A percentile compares a stretch with the other conserved stretches of the same genome.
These are phyloP conservation scores for Eira barbara DNA, from an alignment of 2,113 vertebrate genomes.

Conservation along the genomic window DNA sequence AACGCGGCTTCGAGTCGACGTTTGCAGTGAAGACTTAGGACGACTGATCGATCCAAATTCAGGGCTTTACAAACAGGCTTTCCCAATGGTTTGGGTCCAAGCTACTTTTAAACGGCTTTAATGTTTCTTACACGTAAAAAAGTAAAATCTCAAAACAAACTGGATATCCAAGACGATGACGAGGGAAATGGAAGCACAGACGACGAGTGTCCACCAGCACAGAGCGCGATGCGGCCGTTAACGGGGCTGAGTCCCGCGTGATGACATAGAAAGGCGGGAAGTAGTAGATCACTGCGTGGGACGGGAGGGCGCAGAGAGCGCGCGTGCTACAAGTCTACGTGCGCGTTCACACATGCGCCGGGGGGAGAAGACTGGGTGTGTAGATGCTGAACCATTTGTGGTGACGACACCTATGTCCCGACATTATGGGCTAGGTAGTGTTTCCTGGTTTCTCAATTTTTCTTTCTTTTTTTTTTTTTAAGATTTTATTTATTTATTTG, in stretches of 20 bases:
- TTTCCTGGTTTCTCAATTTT: not conserved
- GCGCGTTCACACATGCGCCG: rapidly evolving
- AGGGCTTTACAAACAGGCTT: not conserved
- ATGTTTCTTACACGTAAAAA: not conserved
- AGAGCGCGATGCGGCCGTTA: rapidly evolving
- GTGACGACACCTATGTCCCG: not conserved
- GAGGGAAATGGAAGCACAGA: not conserved
- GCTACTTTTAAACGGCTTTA: not conserved
- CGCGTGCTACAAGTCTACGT: too few species aligned
- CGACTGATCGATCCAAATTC: not conserved
- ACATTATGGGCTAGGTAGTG: not conserved
- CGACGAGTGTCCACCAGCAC: rapidly evolving
- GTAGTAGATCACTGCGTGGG: not conserved
- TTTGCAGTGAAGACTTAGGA: not conserved
- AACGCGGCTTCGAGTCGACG: not conserved
- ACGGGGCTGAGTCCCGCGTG: not conserved
- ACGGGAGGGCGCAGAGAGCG: too few species aligned
- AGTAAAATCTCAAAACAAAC: not conserved
- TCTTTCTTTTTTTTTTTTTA: too few species aligned
- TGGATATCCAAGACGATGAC: not conserved
- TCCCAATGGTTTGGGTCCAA: not conserved
- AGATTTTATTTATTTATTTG: too few species aligned
- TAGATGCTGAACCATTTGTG: rapidly evolving
- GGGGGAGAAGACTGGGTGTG: not conserved
- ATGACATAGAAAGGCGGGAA: not conserved